A percentile compares a stretch with the other conserved stretches of the same genome.
phyloP scores from a whole-genome alignment of 2,113 vertebrate species.

The Orthonyx spaldingii region DNA sequence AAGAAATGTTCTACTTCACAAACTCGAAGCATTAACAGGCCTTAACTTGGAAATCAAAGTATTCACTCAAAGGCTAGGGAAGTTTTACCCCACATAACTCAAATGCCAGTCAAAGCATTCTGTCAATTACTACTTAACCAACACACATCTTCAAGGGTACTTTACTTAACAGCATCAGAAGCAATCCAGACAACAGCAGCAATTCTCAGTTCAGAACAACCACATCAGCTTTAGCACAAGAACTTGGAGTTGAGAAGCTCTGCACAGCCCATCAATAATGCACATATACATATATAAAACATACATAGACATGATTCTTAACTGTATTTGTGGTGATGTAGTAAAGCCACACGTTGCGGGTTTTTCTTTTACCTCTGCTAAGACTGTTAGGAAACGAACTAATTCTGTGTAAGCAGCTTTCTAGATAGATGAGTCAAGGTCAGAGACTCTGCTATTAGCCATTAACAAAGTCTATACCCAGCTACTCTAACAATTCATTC shows the following conservation, averaged over 20 bases:
- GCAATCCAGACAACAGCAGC: neutral
- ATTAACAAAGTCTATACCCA: neutral
- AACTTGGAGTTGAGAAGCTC: neutral
- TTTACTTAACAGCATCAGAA: neutral
- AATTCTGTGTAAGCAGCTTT: neutral
- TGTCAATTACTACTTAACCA: neutral
- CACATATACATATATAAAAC: neutral
- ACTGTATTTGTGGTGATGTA: neutral
- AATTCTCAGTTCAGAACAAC: neutral
- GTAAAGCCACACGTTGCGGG: fast-evolving
- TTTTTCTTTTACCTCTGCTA: neutral
- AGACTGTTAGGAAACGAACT: neutral
- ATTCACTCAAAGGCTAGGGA: neutral
- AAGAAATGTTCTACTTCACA: neutral
- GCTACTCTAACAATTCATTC: neutral
- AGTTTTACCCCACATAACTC: neutral
- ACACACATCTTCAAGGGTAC: neutral
- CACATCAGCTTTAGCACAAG: neutral
- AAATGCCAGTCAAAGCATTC: neutral
- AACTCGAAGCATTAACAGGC: neutral
- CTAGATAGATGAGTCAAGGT: neutral
- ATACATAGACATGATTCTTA: neutral
- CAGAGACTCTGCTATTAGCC: neutral
- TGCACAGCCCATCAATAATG: neutral
- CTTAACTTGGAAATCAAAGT: neutral